Percentiles rank a stretch among this genome's conserved stretches.
phyloP scores from a whole-genome alignment of 53 echinoderm and acorn worm species.

The Luidia sarsii region DNA sequence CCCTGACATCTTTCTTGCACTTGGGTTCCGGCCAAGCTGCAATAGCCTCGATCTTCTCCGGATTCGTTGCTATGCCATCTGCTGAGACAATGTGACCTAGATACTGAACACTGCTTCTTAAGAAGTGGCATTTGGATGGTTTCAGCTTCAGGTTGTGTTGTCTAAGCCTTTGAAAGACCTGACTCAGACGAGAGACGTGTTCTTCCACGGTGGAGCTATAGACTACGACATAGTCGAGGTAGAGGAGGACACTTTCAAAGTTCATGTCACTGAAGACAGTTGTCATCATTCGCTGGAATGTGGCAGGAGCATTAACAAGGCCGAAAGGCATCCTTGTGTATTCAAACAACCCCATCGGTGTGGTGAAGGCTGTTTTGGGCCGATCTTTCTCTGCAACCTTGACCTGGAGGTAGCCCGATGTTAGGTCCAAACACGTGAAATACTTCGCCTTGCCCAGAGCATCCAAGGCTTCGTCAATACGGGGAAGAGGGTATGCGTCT shows the following conservation, averaged over 20 bases:
- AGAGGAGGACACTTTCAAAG: constrained; percentile 32
- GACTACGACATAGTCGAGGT: constrained; percentile 35
- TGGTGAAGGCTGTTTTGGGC: constrained; percentile 67
- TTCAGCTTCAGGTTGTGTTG: constrained; percentile 24
- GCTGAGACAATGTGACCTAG: constrained; percentile 39
- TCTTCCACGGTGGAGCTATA: neutral
- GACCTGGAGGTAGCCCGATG: constrained; percentile 70
- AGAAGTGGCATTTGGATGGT: constrained; percentile 26
- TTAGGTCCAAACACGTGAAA: constrained; percentile 71
- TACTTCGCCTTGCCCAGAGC: constrained; percentile 59
- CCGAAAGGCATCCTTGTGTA: constrained; percentile 51
- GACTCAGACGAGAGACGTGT: neutral
- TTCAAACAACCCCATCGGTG: constrained; percentile 52
- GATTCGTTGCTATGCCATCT: constrained; percentile 4
- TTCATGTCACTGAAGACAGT: constrained; percentile 22
- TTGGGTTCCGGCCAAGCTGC: constrained; percentile 1
- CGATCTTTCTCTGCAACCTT: constrained; percentile 59
- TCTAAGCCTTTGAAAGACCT: neutral
- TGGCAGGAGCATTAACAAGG: constrained; percentile 48
- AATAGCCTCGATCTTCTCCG: constrained; percentile 29
- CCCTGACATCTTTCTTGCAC: constrained; percentile 14
- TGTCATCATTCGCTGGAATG: constrained; percentile 44
- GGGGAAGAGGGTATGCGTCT: constrained; percentile 74
- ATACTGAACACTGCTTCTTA: neutral
- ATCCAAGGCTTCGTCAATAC: constrained; percentile 72